phyloP scores from a whole-genome alignment of 2,113 vertebrate genomes.

The Cryptoleucopteryx plumbea region DNA sequence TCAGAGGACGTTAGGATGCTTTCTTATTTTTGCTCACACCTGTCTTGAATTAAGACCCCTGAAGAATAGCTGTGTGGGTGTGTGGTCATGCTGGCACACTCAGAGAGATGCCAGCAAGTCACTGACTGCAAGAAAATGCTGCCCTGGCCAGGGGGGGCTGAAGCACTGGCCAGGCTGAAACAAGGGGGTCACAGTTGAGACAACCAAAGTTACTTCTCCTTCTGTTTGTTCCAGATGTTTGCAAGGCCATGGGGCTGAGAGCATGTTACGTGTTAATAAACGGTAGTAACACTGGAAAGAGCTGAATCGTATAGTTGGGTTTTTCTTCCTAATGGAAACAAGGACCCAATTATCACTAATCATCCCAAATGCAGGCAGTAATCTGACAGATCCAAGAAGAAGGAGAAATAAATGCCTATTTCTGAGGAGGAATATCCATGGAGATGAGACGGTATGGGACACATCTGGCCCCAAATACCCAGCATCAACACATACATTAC shows the following conservation, averaged over 20 bases:
- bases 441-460: background rate
- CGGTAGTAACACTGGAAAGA: background rate
- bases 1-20: background rate
- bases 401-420: background rate
- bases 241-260: background rate
- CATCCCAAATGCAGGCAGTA: background rate
- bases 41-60: background rate
- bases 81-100: background rate
- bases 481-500: background rate
- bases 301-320: fast-evolving
- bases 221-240: background rate
- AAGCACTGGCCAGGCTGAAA: background rate
- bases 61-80: background rate
- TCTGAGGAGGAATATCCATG: background rate
- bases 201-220: background rate
- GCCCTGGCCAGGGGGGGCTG: background rate
- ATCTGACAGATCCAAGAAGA: background rate
- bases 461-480: background rate
- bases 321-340: background rate
- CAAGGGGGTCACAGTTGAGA: background rate
- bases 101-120: background rate
- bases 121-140: background rate
- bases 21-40: background rate
- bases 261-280: background rate
- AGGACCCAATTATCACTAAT: background rate